Evolutionary conservation across 2,888 invertebrate genomes (phyloP), one percentile per base, ranked within the genome.

Genomic region (Pilophorus perplexus): DNA sequence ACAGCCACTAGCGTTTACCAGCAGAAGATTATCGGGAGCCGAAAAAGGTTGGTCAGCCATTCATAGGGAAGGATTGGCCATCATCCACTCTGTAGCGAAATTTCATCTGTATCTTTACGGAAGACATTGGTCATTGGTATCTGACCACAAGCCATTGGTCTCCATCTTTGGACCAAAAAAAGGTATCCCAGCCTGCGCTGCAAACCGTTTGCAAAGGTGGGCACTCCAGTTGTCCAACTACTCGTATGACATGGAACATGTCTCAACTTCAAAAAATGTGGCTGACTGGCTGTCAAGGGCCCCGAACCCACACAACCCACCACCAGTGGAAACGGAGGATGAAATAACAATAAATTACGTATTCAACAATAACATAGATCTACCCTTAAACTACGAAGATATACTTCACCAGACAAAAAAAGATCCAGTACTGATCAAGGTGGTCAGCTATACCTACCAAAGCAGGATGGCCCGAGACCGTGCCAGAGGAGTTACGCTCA

Each of bases 271-370:
- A 5, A 67, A 67, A n/a, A 67, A 67, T 20, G 27, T 62, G 12
- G 67, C 67, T 14, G 67, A 66, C 48, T 55, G 46, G 48, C 59
- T 66, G 3, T 57, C 46, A 12, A 38, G 67, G 23, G 50, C 50
- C 12, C 50, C 33, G 1, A 12, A 3, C 22, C 16, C n/a, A 12
- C 14, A 40, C 8, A 25, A 4, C 3, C 2, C 18, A n/a, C n/a
- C n/a, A n/a, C n/a, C n/a, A 42, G 6, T 6, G 14, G 42, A 42
- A 33, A 12, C 6, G 33, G 12, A 33, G 6, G 33, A 33, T 33
- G 6, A 12, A 8, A 8, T 33, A 33, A 33, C 33, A 33, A 33
- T 33, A 33, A 33, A 33, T 33, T 33, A 33, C 33, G 12, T 33
- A 6, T 33, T 33, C 12, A 33, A 33, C 12, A 12, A 33, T 6